Conservation (phyloP, 2,888 invertebrate genomes). For the Caenorhabditis auriculariae region DNA sequence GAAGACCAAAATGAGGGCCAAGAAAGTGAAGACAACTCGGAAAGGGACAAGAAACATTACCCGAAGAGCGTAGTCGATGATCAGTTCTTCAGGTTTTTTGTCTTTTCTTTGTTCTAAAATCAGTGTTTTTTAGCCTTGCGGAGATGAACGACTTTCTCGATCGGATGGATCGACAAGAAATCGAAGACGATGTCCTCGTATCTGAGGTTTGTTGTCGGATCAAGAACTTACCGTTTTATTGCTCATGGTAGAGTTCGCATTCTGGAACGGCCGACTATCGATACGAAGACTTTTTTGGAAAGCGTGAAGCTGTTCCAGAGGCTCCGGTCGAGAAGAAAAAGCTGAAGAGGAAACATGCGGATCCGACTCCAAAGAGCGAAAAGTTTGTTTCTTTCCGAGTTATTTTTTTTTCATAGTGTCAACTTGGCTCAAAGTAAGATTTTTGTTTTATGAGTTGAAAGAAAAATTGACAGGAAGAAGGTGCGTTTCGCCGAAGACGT, state of each 20-base stretch:
- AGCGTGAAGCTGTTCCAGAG: constrained; percentile 17
- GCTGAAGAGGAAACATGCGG: constrained; percentile 16
- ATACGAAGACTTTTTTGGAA: constrained; percentile 47
- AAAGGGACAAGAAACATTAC: constrained; percentile 18
- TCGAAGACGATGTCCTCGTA: constrained; percentile 20
- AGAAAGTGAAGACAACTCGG: constrained; percentile 1
- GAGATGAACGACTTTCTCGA: constrained; percentile 42
- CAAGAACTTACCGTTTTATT: neutral
- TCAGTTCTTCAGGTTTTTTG: constrained; percentile 30
- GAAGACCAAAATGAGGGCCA: constrained; percentile 8
- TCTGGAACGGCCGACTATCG: constrained; percentile 33
- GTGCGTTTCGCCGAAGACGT: constrained; percentile 38
- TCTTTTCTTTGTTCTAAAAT: neutral
- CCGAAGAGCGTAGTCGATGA: constrained; percentile 38
- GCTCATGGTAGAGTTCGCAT: constrained; percentile 29
- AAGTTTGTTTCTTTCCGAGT: neutral
- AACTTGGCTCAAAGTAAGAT: too few relatives aligned
- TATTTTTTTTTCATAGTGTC: neutral
- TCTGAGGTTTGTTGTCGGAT: constrained; percentile 21
- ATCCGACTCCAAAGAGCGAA: neutral
- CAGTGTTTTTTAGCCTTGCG: constrained; percentile 23
- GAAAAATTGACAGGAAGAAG: constrained; percentile 20
- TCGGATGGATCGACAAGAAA: constrained; percentile 23
- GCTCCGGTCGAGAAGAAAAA: constrained; percentile 9
- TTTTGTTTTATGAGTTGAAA: constrained; percentile 1